Evolutionary conservation across 2,888 invertebrate genomes (phyloP), one percentile per base, ranked within the genome.

Genomic region (Allacma fusca): DNA sequence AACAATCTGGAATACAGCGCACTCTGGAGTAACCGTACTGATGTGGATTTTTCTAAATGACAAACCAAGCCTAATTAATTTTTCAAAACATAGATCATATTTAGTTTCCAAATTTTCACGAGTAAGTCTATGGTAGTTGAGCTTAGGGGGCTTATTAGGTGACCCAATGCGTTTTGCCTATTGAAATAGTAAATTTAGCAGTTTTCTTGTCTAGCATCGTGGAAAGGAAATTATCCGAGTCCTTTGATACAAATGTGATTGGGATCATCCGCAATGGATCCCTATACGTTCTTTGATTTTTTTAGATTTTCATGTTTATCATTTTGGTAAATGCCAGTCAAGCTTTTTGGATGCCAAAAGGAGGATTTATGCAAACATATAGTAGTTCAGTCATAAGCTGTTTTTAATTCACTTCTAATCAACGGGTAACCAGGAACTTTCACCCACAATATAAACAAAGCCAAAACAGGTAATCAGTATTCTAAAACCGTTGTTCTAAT

Each of bases 401-500:
- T 59, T 5, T 23, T 12, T 23, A 50, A n/a, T 16, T n/a, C 1
- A 40, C 68, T 40, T 73, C 59, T 88, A 7, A 91, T 91, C 75
- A 97, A 91, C 0, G 98, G 98, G 86, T 95, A 98, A 50, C 98
- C 98, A 79, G 82, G 80, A 75, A 95, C 93, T 86, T 94, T 94
- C 0, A 97, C 98, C 98, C 98, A 99, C 24, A 95, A 94, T 9
- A 94, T 93, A 98, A 99, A 98, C 12, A 99, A 93, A 68, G 91
- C 91, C 0, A 91, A 92, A 0, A 99, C 94, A 1, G 96, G 95
- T 86, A n/a, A n/a, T n/a, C n/a, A n/a, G n/a, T n/a, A n/a, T n/a
- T n/a, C n/a, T n/a, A n/a, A n/a, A n/a, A n/a, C n/a, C n/a, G n/a
- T 97, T 95, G 24, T 92, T 92, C 83, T 95, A 95, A 0, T 94